Evolutionary conservation across 2,888 invertebrate species (phyloP).

Genomic region (Neocrepidodera transversa): DNA sequence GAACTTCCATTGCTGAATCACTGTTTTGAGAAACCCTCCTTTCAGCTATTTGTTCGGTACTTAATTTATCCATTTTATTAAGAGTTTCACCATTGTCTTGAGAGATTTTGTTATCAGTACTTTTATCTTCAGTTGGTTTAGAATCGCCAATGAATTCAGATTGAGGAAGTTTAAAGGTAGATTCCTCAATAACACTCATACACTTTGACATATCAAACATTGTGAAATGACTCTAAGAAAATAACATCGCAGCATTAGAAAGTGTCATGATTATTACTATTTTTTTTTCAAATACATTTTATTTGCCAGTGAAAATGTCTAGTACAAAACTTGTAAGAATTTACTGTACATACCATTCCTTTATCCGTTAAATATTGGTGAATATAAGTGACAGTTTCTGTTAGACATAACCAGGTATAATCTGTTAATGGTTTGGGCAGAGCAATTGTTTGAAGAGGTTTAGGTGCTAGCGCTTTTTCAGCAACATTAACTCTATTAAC

Average conservation of each 20-base stretch:
- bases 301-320: too few species aligned
- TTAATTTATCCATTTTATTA: conserved; percentile 55
- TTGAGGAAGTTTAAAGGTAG: conserved; percentile 35
- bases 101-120: conserved; percentile 54
- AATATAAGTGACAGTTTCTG: conserved; percentile 69
- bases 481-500: conserved; percentile 65
- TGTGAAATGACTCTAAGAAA: conserved; percentile 56
- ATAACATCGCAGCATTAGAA: too few species aligned
- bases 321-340: too few species aligned
- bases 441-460: conserved; percentile 64
- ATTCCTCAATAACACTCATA: conserved; percentile 50
- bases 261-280: too few species aligned
- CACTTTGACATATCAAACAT: conserved; percentile 57
- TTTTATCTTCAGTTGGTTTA: conserved; percentile 48
- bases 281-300: too few species aligned
- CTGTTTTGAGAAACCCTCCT: conserved; percentile 56
- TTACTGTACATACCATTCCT: conserved; percentile 56
- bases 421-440: conserved; percentile 67
- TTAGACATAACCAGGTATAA: conserved; percentile 72
- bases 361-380: conserved; percentile 71
- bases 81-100: conserved; percentile 10
- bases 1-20: conserved; percentile 50
- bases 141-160: conserved; percentile 54
- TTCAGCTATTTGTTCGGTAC: conserved; percentile 50
- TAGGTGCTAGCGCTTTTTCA: conserved; percentile 63